phyloP scores from a whole-genome alignment of 2,888 invertebrate species.

The Priocnemis perturbator region DNA sequence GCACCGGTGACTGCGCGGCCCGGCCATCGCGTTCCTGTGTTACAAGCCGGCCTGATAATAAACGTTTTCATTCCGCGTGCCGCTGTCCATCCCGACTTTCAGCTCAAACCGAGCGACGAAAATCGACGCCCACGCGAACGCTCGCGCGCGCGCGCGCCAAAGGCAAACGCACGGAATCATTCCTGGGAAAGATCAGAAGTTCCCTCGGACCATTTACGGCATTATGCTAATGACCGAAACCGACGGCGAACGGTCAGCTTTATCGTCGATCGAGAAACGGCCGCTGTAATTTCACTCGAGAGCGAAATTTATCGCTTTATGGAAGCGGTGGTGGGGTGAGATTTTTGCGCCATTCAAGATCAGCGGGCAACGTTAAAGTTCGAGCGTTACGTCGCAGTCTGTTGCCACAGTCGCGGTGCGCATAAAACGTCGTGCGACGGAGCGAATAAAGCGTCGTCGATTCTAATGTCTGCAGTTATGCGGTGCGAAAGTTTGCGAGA shows the following conservation, averaged over 20 bases:
- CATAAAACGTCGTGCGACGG: no score
- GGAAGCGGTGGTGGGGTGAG: slow-evolving; percentile 31
- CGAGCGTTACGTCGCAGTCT: no score
- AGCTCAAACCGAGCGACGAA: no score
- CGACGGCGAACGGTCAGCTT: slow-evolving; percentile 43
- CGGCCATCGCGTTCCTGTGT: slow-evolving; percentile 48
- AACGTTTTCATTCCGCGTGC: slow-evolving; percentile 45
- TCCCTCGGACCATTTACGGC: slow-evolving; percentile 10
- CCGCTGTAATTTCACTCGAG: slow-evolving; percentile 31
- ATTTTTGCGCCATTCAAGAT: slow-evolving; percentile 9
- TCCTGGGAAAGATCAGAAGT: neutral
- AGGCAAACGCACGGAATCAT: slow-evolving; percentile 43
- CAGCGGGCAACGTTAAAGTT: no score
- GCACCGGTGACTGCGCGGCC: slow-evolving; percentile 44
- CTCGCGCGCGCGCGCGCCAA: no score
- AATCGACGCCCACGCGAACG: no score
- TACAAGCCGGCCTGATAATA: slow-evolving; percentile 44
- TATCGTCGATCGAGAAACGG: slow-evolving; percentile 32
- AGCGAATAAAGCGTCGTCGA: neutral
- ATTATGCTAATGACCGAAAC: slow-evolving; percentile 44
- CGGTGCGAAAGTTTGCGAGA: slow-evolving; percentile 25
- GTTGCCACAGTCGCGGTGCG: neutral
- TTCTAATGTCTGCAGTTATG: no score
- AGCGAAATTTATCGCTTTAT: slow-evolving; percentile 27
- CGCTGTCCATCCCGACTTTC: neutral